Evolutionary conservation across 2,888 invertebrate species (phyloP).

Genomic region (Coelinius sp.): DNA sequence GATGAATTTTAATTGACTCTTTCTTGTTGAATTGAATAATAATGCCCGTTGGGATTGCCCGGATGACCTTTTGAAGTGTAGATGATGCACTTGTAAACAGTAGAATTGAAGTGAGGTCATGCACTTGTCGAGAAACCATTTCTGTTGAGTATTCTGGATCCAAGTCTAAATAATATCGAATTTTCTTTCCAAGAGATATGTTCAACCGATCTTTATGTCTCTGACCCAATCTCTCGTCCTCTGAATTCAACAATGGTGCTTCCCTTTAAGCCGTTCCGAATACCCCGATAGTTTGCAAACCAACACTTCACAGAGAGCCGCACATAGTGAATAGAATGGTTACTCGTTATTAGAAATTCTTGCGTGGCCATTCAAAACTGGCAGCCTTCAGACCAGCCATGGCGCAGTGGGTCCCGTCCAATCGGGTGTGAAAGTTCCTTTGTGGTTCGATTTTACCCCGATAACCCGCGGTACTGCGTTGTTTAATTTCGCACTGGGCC

Average conservation of each 20-base stretch:
- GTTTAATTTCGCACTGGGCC: conserved; percentile 65
- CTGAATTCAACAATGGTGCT: neutral
- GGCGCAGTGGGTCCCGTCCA: conserved; percentile 53
- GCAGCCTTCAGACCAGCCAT: conserved; percentile 26
- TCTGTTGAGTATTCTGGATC: too few species aligned
- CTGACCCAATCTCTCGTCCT: neutral
- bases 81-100: neutral
- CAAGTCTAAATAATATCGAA: neutral
- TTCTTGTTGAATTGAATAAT: conserved; percentile 29
- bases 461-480: conserved; percentile 65
- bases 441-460: conserved; percentile 56
- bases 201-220: neutral
- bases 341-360: conserved; percentile 66
- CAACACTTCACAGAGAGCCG: conserved; percentile 24
- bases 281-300: conserved; percentile 19
- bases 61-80: neutral
- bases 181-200: neutral
- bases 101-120: neutral
- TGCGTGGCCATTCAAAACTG: conserved; percentile 47
- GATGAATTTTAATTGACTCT: conserved; percentile 26
- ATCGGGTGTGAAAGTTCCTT: conserved; percentile 68
- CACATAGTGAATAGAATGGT: conserved; percentile 29
- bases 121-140: too few species aligned
- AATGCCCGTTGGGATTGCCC: conserved; percentile 24
- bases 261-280: neutral